Conservation (phyloP, 2,113 vertebrate genomes). For the Misgurnus mizolepis region DNA sequence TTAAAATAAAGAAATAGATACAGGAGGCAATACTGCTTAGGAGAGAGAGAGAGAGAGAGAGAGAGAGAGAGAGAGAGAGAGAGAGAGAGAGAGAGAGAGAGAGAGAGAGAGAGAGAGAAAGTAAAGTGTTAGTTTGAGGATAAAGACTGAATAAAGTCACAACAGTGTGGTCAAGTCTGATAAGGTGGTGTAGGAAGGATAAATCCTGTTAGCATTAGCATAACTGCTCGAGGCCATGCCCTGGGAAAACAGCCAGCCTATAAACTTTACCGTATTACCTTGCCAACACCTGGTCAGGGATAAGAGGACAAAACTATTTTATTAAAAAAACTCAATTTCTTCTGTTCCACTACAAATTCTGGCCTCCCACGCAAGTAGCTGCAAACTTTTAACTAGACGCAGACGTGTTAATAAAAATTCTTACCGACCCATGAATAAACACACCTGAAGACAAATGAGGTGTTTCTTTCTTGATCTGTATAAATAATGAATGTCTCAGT, state of each 20-base stretch:
- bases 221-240: slow-evolving; percentile 62
- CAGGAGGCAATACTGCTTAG: neutral
- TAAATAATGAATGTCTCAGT: slow-evolving; percentile 39
- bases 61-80: neutral
- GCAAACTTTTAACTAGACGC: neutral
- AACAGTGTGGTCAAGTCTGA: slow-evolving; percentile 59
- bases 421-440: slow-evolving; percentile 38
- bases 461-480: slow-evolving; percentile 30
- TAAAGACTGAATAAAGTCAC: slow-evolving; percentile 58
- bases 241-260: slow-evolving; percentile 43
- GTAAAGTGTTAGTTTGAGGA: slow-evolving; percentile 11
- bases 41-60: neutral
- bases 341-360: neutral
- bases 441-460: slow-evolving; percentile 26
- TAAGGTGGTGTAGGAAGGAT: slow-evolving; percentile 62
- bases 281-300: slow-evolving; percentile 28
- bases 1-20: neutral
- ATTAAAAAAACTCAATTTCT: neutral
- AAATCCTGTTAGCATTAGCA: slow-evolving; percentile 72
- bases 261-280: slow-evolving; percentile 5
- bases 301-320: neutral
- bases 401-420: neutral
- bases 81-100: neutral
- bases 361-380: neutral
- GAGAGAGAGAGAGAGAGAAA: neutral